Conservation (phyloP, 2,888 invertebrate genomes). For the Hirtodrosophila duncani region DNA sequence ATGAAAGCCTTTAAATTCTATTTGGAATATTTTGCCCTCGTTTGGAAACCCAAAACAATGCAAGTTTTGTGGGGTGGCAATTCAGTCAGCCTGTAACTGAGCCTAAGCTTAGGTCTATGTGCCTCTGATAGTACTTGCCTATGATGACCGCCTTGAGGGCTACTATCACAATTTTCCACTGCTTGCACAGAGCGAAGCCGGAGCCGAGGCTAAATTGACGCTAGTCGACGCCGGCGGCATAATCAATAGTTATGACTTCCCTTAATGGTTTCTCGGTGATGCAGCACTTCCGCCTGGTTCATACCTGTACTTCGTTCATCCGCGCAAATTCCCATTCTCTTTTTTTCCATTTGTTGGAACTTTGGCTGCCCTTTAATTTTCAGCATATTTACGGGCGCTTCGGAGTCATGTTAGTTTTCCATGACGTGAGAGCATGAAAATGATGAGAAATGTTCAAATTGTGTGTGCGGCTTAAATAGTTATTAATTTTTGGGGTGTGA, state of each 20-base stretch:
- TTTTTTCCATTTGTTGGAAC: slow-evolving; percentile 59
- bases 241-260: slow-evolving; percentile 75
- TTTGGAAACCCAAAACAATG: too few species aligned
- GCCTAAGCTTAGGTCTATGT: background rate
- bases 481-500: too few species aligned
- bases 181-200: slow-evolving; percentile 62
- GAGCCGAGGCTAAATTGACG: too few species aligned
- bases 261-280: slow-evolving; percentile 74
- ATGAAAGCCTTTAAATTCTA: slow-evolving; percentile 52
- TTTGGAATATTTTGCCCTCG: slow-evolving; percentile 23
- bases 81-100: background rate
- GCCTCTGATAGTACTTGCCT: slow-evolving; percentile 4
- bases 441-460: slow-evolving; percentile 41
- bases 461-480: too few species aligned
- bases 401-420: slow-evolving; percentile 42
- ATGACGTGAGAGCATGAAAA: too few species aligned
- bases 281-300: slow-evolving; percentile 53
- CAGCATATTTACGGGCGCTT: slow-evolving; percentile 33
- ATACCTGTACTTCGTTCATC: slow-evolving; percentile 33
- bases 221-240: slow-evolving; percentile 63
- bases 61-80: too few species aligned
- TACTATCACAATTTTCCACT: slow-evolving; percentile 60
- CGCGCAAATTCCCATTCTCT: slow-evolving; percentile 37
- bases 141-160: slow-evolving; percentile 30
- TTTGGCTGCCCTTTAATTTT: slow-evolving; percentile 41